Percentiles rank a stretch among this genome's conserved stretches.
Evolutionary conservation across 2,797 vertebrate genomes (phyloP).

Genomic region (Lophius americanus): DNA sequence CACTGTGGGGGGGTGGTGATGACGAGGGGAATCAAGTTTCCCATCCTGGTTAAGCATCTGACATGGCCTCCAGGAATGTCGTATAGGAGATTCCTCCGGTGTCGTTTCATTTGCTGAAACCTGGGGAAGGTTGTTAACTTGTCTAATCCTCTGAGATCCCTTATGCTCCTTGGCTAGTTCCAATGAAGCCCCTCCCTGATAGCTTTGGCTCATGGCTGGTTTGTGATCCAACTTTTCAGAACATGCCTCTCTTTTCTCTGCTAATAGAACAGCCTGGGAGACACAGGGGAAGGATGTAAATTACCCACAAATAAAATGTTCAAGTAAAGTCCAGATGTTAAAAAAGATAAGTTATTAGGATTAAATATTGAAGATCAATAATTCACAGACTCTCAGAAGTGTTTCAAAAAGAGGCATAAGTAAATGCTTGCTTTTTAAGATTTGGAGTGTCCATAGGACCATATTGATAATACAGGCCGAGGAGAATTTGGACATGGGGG

Average conservation of each 20-base stretch:
- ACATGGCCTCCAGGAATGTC: conserved; percentile 81
- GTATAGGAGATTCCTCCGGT: conserved; percentile 49
- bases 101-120: conserved; percentile 41
- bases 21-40: conserved; percentile 64
- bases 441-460: too few species aligned
- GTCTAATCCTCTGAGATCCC: conserved; percentile 43
- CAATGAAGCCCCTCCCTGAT: conserved; percentile 49
- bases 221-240: conserved; percentile 51
- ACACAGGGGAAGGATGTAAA: conserved; percentile 16
- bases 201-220: conserved; percentile 71
- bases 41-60: conserved; percentile 80
- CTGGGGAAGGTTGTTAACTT: conserved; percentile 1
- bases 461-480: too few species aligned
- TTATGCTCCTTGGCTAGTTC: conserved; percentile 56
- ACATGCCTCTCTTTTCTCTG: conserved; percentile 49
- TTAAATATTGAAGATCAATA: neutral
- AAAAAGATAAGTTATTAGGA: conserved; percentile 1
- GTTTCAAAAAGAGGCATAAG: too few species aligned
- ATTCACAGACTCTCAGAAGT: too few species aligned
- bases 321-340: neutral
- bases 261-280: conserved; percentile 40
- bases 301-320: neutral
- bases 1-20: conserved; percentile 48
- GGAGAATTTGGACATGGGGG: too few species aligned
- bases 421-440: too few species aligned